Conservation (phyloP, 2,797 vertebrate species). For the Semotilus atromaculatus region DNA sequence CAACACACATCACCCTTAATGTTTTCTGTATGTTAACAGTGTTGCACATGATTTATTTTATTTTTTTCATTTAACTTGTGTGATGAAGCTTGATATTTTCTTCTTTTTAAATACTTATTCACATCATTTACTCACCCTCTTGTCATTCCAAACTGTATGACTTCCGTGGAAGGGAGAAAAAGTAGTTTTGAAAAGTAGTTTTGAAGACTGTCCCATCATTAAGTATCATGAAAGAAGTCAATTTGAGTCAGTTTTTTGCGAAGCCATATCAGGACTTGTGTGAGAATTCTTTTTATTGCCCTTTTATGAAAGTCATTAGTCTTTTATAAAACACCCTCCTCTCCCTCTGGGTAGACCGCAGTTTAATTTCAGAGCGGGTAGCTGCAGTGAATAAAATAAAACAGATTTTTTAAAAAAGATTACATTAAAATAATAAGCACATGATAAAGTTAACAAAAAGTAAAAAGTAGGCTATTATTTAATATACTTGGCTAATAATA, state of each 20-base stretch:
- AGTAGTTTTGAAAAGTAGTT: background rate
- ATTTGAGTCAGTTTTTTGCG: background rate
- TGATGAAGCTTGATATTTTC: background rate
- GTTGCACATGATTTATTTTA: too few species aligned
- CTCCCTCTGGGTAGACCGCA: background rate
- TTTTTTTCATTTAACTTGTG: background rate
- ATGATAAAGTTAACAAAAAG: background rate
- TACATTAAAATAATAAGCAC: background rate
- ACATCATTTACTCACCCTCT: background rate
- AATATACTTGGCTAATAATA: background rate
- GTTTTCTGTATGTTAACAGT: background rate
- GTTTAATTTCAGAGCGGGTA: background rate
- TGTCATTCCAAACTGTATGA: background rate
- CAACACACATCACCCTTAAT: background rate
- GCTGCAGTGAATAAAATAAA: background rate
- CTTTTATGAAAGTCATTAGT: background rate
- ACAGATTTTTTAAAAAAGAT: background rate
- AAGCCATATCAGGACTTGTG: background rate
- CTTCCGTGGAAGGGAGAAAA: background rate
- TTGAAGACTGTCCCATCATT: background rate
- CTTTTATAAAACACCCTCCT: background rate
- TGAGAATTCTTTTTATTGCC: too few species aligned
- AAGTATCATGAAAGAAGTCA: background rate
- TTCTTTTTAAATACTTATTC: background rate
- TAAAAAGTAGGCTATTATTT: background rate